Evolutionary conservation across 2,113 vertebrate species (phyloP), one percentile per base, ranked within the genome.

Genomic region (Eonycteris spelaea): DNA sequence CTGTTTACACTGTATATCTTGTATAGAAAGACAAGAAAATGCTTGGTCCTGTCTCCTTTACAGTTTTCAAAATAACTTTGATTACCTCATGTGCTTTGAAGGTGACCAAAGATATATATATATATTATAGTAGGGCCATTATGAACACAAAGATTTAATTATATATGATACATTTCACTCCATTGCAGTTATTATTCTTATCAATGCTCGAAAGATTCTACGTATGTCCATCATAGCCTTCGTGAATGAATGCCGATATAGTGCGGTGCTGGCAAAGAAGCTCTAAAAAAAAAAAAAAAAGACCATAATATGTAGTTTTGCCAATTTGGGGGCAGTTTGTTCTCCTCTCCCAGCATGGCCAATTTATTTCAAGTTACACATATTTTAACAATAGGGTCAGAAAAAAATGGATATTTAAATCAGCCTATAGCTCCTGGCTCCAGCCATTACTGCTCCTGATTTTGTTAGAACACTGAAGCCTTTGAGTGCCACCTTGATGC

Each of bases 71-170:
- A 77, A 38, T 30, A 92, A 82, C 15, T 77, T 48, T 92, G n/a
- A 88, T 91, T n/a, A 65, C 18, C 30, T 65, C 9, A n/a, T 22
- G 24, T 74, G 18, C 68, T 63, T 86, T n/a, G 30, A 75, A 74
- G 12, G 28, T 92, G 33, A 70, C 12, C 24, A 61, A 24, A 61
- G 48, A 68, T 75, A 55, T 30, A 63, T 30, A 63, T 51, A 4
- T 51, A 28, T 51, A 3, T 26, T 19, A 65, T 53, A 51, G 51
- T n/a, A n/a, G n/a, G n/a, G n/a, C 14, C 11, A 68, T 53, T 55
- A 59, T 68, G 57, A 91, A 86, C 53, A 78, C 33, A 45, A 1
- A 53, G 1, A 48, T 53, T 89, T 96, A 70, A 75, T 93, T 93
- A 21, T 16, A 35, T 61, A 74, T 70, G 13, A 21, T 38, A 26